A percentile compares a stretch with the other conserved stretches of the same genome.
These are phyloP conservation scores for Adela reaumurella DNA, from an alignment of 2,888 invertebrate species.

Conservation along the genomic window DNA sequence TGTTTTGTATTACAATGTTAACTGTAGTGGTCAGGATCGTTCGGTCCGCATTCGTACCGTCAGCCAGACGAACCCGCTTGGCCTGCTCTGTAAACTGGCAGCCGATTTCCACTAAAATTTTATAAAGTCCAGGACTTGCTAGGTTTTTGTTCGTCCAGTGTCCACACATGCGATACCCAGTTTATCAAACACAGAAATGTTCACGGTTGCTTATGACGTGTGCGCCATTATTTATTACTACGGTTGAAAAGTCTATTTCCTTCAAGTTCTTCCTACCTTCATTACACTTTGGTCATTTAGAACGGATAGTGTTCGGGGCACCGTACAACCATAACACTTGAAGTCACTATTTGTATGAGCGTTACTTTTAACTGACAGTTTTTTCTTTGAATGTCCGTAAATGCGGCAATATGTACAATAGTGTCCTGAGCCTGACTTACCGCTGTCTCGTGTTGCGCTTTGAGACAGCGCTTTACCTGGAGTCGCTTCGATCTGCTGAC, in stretches of 20 bases:
- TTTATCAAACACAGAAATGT: neutral
- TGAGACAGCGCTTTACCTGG: neutral
- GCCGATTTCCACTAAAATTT: neutral
- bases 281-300: neutral
- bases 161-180: neutral
- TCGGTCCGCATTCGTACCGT: neutral
- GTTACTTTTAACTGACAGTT: neutral
- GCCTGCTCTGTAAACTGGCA: neutral
- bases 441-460: neutral
- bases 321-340: neutral
- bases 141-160: neutral
- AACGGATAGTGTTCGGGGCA: neutral
- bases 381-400: slow-evolving; percentile 4
- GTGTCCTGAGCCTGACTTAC: neutral
- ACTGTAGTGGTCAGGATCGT: neutral
- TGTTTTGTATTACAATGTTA: neutral
- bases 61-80: neutral
- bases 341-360: neutral
- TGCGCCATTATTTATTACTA: neutral
- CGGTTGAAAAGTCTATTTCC: neutral
- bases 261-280: neutral
- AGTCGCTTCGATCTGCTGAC: neutral
- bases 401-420: slow-evolving; percentile 6
- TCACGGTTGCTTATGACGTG: neutral
- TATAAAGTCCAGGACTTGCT: neutral